Evolutionary conservation across 1,140 invertebrate genomes (phyloP).

Genomic region (Wasmannia auropunctata): DNA sequence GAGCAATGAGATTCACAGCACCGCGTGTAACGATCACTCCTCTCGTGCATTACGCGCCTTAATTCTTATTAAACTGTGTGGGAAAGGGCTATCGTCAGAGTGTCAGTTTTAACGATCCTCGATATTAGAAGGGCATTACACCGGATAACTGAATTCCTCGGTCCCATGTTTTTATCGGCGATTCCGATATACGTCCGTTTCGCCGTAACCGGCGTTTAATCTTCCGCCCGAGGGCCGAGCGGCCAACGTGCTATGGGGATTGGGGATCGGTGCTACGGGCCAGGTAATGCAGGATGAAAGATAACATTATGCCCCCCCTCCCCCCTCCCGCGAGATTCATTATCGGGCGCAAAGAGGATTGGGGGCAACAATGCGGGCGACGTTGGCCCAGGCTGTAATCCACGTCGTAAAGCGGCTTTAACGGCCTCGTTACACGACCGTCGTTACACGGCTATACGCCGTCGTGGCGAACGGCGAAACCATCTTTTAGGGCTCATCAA

Average conservation of each 20-base stretch:
- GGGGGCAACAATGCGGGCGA: slow-evolving; percentile 25
- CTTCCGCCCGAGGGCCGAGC: neutral
- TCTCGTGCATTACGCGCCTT: neutral
- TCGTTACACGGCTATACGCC: slow-evolving; percentile 39
- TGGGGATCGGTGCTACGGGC: neutral
- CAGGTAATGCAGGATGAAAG: slow-evolving; percentile 1
- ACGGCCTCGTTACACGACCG: slow-evolving; percentile 9
- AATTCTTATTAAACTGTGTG: slow-evolving; percentile 1
- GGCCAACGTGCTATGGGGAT: neutral
- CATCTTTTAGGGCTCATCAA: slow-evolving; percentile 28
- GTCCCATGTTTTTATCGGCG: neutral
- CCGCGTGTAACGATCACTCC: neutral
- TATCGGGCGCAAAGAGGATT: slow-evolving; percentile 50
- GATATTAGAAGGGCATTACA: neutral
- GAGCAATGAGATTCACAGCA: neutral
- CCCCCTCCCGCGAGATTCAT: slow-evolving; percentile 64
- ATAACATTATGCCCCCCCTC: slow-evolving; percentile 16
- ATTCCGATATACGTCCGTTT: neutral
- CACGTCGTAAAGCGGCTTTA: slow-evolving; percentile 57
- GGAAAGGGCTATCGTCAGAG: neutral
- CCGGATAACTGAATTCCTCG: neutral
- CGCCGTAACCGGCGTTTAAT: neutral
- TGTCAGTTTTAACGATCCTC: neutral
- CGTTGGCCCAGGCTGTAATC: slow-evolving; percentile 47
- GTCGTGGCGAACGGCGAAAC: neutral